Conservation (phyloP, 2,888 invertebrate species). For the Pardosa pseudoannulata region DNA sequence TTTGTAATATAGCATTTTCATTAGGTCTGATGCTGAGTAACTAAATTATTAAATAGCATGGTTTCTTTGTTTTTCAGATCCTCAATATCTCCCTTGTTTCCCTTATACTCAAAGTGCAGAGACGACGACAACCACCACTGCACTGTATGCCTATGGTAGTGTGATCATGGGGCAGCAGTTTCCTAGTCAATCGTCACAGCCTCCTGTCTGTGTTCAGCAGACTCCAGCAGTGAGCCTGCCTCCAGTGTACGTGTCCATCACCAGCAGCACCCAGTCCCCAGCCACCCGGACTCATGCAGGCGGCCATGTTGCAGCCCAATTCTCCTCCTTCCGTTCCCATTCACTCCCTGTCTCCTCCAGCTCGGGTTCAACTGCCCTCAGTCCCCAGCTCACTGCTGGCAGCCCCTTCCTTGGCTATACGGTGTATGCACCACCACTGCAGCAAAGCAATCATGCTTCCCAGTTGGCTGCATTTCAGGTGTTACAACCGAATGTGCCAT, state of each 20-base stretch:
- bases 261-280: constrained; percentile 63
- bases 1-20: no score
- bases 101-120: constrained; percentile 63
- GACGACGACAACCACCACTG: constrained; percentile 39
- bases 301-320: constrained; percentile 61
- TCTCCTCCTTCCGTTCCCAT: constrained; percentile 66
- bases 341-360: constrained; percentile 62
- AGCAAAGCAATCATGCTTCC: constrained; percentile 54
- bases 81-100: constrained; percentile 63
- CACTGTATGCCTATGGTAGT: constrained; percentile 66
- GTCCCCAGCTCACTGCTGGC: constrained; percentile 46
- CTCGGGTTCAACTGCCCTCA: constrained; percentile 33
- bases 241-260: constrained; percentile 70
- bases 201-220: constrained; percentile 59
- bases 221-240: constrained; percentile 57
- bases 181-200: constrained; percentile 66
- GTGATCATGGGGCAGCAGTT: constrained; percentile 43
- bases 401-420: constrained; percentile 61
- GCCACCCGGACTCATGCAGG: constrained; percentile 68
- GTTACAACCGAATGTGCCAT: constrained; percentile 67
- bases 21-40: no score
- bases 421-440: constrained; percentile 59
- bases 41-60: no score
- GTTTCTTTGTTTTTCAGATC: constrained; percentile 33
- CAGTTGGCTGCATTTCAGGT: constrained; percentile 70